phyloP scores from a whole-genome alignment of 2,797 vertebrate species.

The Eleutherodactylus coqui region DNA sequence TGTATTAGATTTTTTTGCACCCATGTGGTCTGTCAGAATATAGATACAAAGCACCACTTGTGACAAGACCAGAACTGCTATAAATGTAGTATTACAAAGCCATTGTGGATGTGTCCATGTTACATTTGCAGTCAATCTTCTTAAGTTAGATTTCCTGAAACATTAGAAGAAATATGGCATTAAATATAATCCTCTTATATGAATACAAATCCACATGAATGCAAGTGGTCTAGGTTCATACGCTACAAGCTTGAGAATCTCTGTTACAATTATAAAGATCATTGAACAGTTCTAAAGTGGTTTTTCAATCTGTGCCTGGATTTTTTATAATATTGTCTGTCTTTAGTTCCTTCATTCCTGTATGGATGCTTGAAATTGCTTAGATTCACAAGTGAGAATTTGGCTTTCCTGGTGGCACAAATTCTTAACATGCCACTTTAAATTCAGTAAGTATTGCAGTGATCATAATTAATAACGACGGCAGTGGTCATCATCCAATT shows the following conservation, averaged over 20 bases:
- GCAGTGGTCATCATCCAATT: no score
- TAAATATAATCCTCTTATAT: neutral
- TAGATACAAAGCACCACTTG: slow-evolving; percentile 63
- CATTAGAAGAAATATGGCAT: neutral
- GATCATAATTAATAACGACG: no score
- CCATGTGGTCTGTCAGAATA: slow-evolving; percentile 60
- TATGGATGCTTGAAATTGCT: neutral
- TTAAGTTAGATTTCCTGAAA: slow-evolving; percentile 60
- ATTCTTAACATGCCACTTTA: no score
- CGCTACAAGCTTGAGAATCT: neutral
- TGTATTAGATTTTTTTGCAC: slow-evolving; percentile 47
- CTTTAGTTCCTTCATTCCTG: neutral
- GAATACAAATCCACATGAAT: neutral
- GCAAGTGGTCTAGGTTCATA: neutral
- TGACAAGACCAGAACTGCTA: slow-evolving; percentile 56
- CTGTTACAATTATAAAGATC: neutral
- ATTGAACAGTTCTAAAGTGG: neutral
- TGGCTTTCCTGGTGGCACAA: neutral
- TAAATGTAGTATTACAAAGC: slow-evolving; percentile 53
- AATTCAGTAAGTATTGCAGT: no score
- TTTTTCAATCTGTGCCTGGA: neutral
- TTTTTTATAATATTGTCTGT: neutral
- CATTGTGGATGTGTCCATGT: slow-evolving; percentile 51
- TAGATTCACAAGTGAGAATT: neutral
- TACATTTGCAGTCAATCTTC: slow-evolving; percentile 48